These are phyloP conservation scores for Gymnocypris eckloni DNA, from an alignment of 2,797 vertebrate genomes.

Conservation along the genomic window DNA sequence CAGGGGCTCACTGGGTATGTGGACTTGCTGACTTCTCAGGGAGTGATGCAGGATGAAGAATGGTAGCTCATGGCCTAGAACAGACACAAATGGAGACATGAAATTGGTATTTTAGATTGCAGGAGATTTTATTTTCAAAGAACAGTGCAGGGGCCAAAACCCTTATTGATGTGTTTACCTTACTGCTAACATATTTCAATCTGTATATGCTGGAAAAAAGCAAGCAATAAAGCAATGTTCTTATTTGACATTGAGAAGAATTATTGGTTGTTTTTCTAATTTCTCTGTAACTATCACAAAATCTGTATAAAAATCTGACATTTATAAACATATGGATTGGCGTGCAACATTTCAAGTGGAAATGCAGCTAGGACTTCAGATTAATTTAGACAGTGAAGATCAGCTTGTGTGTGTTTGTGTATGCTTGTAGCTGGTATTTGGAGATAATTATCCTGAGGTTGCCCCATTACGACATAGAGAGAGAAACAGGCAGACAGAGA, in stretches of 20 bases:
- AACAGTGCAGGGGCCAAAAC: background rate
- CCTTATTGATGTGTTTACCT: background rate
- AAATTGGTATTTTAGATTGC: background rate
- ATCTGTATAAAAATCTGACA: background rate
- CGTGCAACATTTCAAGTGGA: background rate
- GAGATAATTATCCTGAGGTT: background rate
- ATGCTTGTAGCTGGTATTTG: background rate
- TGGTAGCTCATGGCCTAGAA: slow-evolving; percentile 78
- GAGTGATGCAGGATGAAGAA: slow-evolving; percentile 75
- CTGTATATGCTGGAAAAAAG: background rate
- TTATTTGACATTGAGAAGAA: background rate
- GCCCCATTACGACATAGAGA: background rate
- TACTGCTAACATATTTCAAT: background rate
- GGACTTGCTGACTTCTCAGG: slow-evolving; percentile 67
- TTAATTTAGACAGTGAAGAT: background rate
- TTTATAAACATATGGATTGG: background rate
- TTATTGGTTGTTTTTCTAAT: background rate
- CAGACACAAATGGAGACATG: slow-evolving; percentile 10
- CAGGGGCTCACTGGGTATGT: slow-evolving; percentile 63
- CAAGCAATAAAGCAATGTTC: background rate
- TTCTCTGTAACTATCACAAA: too few relatives aligned
- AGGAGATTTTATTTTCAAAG: slow-evolving; percentile 8
- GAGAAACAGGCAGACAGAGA: background rate
- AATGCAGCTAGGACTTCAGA: background rate
- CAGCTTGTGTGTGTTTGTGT: background rate